Evolutionary conservation across 37 sponge, comb jelly and placozoan genomes (phyloP).

Genomic region (Hexactinellida sp.): DNA sequence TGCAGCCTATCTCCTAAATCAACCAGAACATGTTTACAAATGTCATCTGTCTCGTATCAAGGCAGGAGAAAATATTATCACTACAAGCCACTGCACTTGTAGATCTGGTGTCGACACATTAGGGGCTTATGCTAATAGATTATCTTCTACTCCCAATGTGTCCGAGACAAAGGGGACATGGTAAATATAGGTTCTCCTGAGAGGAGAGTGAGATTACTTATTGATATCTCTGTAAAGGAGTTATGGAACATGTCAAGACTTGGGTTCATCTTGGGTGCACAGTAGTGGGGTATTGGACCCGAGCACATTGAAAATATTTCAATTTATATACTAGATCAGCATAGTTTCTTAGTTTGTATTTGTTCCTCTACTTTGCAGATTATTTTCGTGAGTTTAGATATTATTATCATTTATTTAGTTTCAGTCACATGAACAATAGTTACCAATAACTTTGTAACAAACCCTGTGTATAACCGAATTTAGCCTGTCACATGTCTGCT

Average conservation of each 20-base stretch:
- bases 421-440: too few relatives aligned
- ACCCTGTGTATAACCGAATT: too few relatives aligned
- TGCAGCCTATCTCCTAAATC: background rate
- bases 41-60: background rate
- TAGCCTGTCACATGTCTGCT: too few relatives aligned
- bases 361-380: too few relatives aligned
- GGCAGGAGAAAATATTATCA: background rate
- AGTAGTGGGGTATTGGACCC: background rate
- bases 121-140: background rate
- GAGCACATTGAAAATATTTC: background rate
- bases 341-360: too few relatives aligned
- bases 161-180: background rate
- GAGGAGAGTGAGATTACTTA: background rate
- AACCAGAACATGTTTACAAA: background rate
- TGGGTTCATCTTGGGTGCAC: background rate
- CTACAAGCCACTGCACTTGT: background rate
- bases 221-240: background rate
- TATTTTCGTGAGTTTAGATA: too few relatives aligned
- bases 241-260: background rate
- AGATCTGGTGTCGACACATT: background rate
- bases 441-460: too few relatives aligned
- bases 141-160: background rate
- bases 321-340: too few relatives aligned
- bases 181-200: background rate
- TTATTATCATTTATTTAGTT: too few relatives aligned